Evolutionary conservation across 1,140 invertebrate genomes (phyloP).

Genomic region (Drosophila busckii): DNA sequence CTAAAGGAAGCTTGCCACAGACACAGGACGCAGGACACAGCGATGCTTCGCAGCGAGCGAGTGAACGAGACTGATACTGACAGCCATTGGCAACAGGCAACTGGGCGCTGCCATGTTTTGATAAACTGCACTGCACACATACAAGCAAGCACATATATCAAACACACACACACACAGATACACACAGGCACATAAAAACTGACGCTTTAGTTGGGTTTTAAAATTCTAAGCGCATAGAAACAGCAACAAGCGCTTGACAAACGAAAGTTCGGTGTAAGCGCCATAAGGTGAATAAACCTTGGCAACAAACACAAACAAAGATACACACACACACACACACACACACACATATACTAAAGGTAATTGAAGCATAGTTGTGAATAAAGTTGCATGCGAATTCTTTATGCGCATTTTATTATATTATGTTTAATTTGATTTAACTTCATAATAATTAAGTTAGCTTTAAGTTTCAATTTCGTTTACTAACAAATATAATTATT

Average conservation of each 20-base stretch:
- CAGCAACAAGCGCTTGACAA: slow-evolving; percentile 19
- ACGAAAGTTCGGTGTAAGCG: slow-evolving; percentile 50
- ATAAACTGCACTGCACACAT: slow-evolving; percentile 55
- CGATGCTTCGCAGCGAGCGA: too few species aligned
- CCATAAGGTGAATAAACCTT: slow-evolving; percentile 56
- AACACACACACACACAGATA: not conserved
- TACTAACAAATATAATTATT: too few species aligned
- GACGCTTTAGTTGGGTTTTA: slow-evolving; percentile 47
- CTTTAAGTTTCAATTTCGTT: too few species aligned
- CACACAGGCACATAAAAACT: slow-evolving; percentile 1
- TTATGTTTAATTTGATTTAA: too few species aligned
- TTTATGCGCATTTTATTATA: too few species aligned
- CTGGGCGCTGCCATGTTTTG: slow-evolving; percentile 49
- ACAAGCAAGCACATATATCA: slow-evolving; percentile 1
- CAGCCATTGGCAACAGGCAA: slow-evolving; percentile 46
- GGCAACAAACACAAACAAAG: too few species aligned
- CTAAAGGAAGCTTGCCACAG: slow-evolving; percentile 36
- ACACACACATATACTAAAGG: too few species aligned
- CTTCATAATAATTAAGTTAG: too few species aligned
- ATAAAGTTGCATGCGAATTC: too few species aligned
- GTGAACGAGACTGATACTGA: slow-evolving; percentile 32
- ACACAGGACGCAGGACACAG: slow-evolving; percentile 7
- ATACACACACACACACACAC: too few species aligned
- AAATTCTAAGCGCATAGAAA: slow-evolving; percentile 46
- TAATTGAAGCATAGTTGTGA: too few species aligned